These are phyloP conservation scores for Notolabrus celidotus DNA, from an alignment of 2,797 vertebrate genomes.

Conservation along the genomic window DNA sequence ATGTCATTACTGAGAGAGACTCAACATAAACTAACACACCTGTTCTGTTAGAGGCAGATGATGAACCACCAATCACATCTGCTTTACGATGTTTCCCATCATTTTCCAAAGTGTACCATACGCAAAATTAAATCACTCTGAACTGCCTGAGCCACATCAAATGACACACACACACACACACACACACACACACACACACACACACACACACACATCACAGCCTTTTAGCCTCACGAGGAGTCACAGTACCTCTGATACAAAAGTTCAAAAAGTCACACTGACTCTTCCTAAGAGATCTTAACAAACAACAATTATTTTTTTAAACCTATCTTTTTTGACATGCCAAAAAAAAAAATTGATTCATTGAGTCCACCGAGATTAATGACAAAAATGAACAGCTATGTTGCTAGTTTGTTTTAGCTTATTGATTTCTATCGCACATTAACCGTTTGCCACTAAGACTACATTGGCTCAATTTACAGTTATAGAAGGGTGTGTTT, in stretches of 20 bases:
- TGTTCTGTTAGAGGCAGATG: conserved; percentile 28
- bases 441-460: no score
- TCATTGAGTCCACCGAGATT: neutral
- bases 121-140: conserved; percentile 1
- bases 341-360: neutral
- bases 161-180: no score
- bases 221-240: neutral
- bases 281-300: no score
- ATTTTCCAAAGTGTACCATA: neutral
- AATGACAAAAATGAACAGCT: neutral
- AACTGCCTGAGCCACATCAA: neutral
- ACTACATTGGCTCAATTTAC: no score
- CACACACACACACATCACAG: no score
- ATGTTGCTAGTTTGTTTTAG: no score
- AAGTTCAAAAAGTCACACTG: neutral
- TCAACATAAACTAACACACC: conserved; percentile 19
- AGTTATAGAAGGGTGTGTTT: no score
- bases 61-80: conserved; percentile 4
- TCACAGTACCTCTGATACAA: neutral
- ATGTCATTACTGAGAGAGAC: conserved; percentile 31
- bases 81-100: neutral
- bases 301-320: neutral
- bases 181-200: no score
- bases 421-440: no score
- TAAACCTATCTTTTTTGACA: neutral